These are phyloP conservation scores for Trachurus trachurus DNA, from an alignment of 2,797 vertebrate species.

Conservation along the genomic window DNA sequence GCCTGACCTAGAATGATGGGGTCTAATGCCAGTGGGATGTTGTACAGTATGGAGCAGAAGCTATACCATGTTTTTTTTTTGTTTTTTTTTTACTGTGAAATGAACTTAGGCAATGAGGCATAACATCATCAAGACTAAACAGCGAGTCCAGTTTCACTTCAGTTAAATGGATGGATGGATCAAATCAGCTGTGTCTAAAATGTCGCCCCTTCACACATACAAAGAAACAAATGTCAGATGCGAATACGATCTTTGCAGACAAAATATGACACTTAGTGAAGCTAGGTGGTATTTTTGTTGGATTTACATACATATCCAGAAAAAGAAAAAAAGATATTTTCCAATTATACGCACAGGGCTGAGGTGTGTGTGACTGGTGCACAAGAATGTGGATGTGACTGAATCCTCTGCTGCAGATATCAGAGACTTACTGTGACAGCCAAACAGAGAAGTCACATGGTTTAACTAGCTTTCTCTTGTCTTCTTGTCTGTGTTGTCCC, in stretches of 20 bases:
- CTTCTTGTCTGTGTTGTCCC: not conserved
- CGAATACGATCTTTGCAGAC: not conserved
- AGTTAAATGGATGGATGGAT: constrained; percentile 5
- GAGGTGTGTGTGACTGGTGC: not conserved
- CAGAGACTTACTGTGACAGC: not conserved
- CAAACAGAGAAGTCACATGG: not conserved
- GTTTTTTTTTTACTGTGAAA: constrained; percentile 15
- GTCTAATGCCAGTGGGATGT: constrained; percentile 29
- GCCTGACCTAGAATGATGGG: constrained; percentile 65
- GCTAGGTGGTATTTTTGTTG: not conserved
- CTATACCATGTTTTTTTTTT: not conserved
- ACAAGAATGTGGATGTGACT: not conserved
- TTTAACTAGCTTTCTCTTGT: not conserved
- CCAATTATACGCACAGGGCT: not conserved
- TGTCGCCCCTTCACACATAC: rapidly evolving
- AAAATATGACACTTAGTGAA: not conserved
- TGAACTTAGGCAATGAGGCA: constrained; percentile 37
- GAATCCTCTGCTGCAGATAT: not conserved
- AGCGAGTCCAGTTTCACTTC: constrained; percentile 25
- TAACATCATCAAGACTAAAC: constrained; percentile 29
- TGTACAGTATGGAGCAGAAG: constrained; percentile 5
- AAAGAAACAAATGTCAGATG: not conserved
- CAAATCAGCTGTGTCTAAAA: not conserved
- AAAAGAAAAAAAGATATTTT: not conserved
- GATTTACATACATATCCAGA: not conserved